Evolutionary conservation across 2,797 vertebrate genomes (phyloP).

Genomic region (Malurus splendens): DNA sequence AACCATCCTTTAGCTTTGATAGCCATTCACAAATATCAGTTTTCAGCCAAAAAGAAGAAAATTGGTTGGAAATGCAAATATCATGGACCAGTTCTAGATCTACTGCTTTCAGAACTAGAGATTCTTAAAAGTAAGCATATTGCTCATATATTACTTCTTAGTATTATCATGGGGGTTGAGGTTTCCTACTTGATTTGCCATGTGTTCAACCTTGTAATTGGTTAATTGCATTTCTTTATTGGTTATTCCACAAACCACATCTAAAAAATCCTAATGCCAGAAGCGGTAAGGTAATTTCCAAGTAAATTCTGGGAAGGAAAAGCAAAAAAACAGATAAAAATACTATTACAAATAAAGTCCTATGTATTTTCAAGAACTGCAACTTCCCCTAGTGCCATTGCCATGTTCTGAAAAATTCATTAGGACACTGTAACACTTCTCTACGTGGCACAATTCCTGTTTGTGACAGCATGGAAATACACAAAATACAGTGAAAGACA

Average conservation of each 20-base stretch:
- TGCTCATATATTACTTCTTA: background rate
- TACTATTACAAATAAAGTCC: background rate
- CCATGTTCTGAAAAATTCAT: background rate
- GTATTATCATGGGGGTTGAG: background rate
- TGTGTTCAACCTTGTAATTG: background rate
- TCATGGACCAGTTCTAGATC: background rate
- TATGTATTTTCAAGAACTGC: background rate
- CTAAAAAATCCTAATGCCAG: background rate
- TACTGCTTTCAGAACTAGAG: background rate
- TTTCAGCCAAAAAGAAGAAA: background rate
- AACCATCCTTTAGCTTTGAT: background rate
- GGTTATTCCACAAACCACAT: conserved; percentile 23
- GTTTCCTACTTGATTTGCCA: conserved; percentile 4
- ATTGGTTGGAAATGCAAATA: background rate
- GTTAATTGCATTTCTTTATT: conserved; percentile 21
- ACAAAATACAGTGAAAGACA: background rate
- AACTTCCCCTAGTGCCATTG: background rate
- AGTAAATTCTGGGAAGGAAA: background rate
- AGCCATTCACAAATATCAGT: background rate
- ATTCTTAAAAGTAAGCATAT: background rate
- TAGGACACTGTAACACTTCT: background rate
- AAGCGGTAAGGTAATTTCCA: background rate
- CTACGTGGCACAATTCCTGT: conserved; percentile 1
- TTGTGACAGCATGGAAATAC: background rate
- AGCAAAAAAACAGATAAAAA: background rate